Conservation (phyloP, 2,113 vertebrate species). For the Oplegnathus fasciatus region DNA sequence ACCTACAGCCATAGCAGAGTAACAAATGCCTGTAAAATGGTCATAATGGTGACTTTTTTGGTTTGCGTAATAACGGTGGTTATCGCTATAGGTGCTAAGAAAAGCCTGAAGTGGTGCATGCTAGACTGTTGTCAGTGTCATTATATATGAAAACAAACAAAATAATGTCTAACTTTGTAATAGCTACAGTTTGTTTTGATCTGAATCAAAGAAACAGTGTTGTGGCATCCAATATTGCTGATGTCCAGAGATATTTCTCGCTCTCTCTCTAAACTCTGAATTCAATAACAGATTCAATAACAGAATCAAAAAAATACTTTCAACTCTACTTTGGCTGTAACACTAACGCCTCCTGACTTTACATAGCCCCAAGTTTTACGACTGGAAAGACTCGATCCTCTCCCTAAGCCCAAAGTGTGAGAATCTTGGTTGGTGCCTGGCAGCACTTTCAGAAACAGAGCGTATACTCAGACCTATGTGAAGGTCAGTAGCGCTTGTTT, state of each 20-base stretch:
- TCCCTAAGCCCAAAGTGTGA: conserved; percentile 13
- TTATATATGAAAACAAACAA: neutral
- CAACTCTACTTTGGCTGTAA: conserved; percentile 20
- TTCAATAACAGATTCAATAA: no score
- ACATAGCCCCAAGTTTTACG: conserved; percentile 13
- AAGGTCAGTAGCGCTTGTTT: conserved; percentile 25
- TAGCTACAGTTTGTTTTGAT: no score
- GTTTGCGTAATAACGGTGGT: neutral
- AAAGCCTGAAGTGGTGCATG: neutral
- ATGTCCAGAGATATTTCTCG: no score
- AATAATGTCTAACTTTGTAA: neutral
- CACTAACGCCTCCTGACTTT: conserved; percentile 2
- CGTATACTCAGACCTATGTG: conserved; percentile 6
- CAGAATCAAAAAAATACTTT: conserved; percentile 23
- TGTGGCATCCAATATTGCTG: no score
- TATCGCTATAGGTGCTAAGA: neutral
- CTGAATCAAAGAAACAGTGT: no score
- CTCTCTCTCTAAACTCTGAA: no score
- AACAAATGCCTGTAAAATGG: neutral
- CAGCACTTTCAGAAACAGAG: conserved; percentile 22
- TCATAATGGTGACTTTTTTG: neutral
- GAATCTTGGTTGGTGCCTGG: neutral
- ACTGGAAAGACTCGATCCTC: conserved; percentile 15
- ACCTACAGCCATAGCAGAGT: neutral
- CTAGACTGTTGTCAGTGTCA: neutral